Evolutionary conservation across 2,888 invertebrate species (phyloP).

Genomic region (Meghimatium bilineatum): DNA sequence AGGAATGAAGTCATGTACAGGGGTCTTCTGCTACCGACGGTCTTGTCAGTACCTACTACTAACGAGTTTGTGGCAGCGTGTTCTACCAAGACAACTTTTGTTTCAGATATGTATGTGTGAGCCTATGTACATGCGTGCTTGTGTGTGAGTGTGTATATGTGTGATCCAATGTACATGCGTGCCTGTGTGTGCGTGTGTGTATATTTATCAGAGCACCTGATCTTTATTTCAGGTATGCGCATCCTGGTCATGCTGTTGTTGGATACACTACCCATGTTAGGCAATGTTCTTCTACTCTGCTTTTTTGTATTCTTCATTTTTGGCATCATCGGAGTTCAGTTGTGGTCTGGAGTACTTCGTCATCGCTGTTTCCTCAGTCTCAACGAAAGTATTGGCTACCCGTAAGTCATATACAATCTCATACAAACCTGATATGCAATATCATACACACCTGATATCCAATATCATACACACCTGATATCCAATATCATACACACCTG

Average conservation of each 20-base stretch:
- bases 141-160: too few relatives aligned
- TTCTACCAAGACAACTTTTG: too few relatives aligned
- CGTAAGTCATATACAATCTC: slow-evolving; percentile 81
- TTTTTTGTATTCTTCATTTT: slow-evolving; percentile 99
- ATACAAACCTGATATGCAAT: not conserved
- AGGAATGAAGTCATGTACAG: too few relatives aligned
- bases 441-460: not conserved
- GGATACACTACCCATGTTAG: slow-evolving; percentile 99
- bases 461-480: not conserved
- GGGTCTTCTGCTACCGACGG: too few relatives aligned
- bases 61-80: too few relatives aligned
- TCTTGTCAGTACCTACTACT: too few relatives aligned
- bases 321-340: slow-evolving; percentile 98
- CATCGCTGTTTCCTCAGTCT: slow-evolving; percentile 92
- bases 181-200: too few relatives aligned
- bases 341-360: slow-evolving; percentile 98
- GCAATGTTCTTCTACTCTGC: slow-evolving; percentile 95
- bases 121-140: too few relatives aligned
- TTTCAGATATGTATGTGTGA: too few relatives aligned
- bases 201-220: too few relatives aligned
- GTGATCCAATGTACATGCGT: too few relatives aligned
- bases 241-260: slow-evolving; percentile 98
- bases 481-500: too few relatives aligned
- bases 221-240: slow-evolving; percentile 90
- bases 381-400: slow-evolving; percentile 82